These are phyloP conservation scores for Anableps anableps DNA, from an alignment of 2,797 vertebrate species.

Conservation along the genomic window DNA sequence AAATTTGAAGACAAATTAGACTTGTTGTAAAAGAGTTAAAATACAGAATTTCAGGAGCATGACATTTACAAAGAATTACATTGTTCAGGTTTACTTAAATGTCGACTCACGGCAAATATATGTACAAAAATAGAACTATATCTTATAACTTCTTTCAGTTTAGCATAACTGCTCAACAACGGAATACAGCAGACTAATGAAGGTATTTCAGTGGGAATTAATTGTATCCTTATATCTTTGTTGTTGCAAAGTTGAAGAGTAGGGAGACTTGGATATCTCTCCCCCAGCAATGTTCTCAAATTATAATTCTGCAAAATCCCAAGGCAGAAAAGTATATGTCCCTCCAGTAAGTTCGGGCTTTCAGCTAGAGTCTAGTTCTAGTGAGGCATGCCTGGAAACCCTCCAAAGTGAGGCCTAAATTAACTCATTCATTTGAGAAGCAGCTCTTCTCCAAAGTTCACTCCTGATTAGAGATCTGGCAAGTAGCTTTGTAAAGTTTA, in stretches of 20 bases:
- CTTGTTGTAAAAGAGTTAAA: conserved; percentile 30
- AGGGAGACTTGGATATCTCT: not conserved
- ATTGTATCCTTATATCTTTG: not conserved
- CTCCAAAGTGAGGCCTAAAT: not conserved
- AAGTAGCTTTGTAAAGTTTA: not conserved
- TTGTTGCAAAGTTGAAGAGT: not conserved
- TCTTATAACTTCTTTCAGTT: not conserved
- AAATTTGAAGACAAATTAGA: conserved; percentile 48
- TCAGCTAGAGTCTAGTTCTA: not conserved
- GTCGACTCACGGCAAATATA: not conserved
- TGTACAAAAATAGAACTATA: not conserved
- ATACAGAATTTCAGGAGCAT: not conserved
- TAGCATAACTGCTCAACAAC: not conserved
- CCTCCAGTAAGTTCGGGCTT: not conserved
- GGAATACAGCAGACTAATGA: not conserved
- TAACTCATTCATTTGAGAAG: not conserved
- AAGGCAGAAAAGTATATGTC: not conserved
- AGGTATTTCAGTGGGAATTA: not conserved
- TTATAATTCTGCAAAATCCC: not conserved
- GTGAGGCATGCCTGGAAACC: not conserved
- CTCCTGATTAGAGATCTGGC: not conserved
- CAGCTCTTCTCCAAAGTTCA: not conserved
- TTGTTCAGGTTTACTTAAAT: not conserved
- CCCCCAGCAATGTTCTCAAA: not conserved
- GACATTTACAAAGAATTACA: conserved; percentile 1